phyloP scores from a whole-genome alignment of 2,888 invertebrate species.

The Eilema griseolum region DNA sequence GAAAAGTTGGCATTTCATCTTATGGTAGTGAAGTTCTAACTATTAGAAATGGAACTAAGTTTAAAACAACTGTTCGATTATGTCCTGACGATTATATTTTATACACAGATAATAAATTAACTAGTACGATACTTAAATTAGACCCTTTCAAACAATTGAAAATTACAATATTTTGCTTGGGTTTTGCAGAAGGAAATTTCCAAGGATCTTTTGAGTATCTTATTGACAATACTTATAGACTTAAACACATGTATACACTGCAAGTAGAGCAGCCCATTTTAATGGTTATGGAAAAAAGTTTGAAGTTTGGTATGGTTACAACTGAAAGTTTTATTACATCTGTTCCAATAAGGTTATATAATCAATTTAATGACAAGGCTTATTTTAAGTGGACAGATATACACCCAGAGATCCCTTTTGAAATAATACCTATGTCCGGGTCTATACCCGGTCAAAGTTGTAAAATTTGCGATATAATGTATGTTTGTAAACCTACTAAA shows the following conservation, averaged over 20 bases:
- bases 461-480: slow-evolving; percentile 73
- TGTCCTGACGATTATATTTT: slow-evolving; percentile 59
- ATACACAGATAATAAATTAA: slow-evolving; percentile 65
- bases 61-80: slow-evolving; percentile 63
- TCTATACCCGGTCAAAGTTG: slow-evolving; percentile 66
- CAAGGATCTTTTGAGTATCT: slow-evolving; percentile 67
- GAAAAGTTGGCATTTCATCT: slow-evolving; percentile 69
- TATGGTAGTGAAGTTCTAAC: slow-evolving; percentile 64
- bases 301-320: slow-evolving; percentile 83
- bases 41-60: slow-evolving; percentile 72
- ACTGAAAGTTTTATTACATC: slow-evolving; percentile 75
- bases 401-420: slow-evolving; percentile 72
- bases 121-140: slow-evolving; percentile 58
- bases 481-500: slow-evolving; percentile 71
- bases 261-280: slow-evolving; percentile 69
- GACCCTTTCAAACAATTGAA: slow-evolving; percentile 57
- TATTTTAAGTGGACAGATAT: slow-evolving; percentile 71
- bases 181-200: slow-evolving; percentile 62
- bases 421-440: slow-evolving; percentile 71
- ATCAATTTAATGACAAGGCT: slow-evolving; percentile 72
- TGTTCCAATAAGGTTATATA: slow-evolving; percentile 72
- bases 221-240: slow-evolving; percentile 68
- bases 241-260: slow-evolving; percentile 69
- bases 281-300: slow-evolving; percentile 64
- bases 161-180: slow-evolving; percentile 65